Evolutionary conservation across 2,888 invertebrate genomes (phyloP).

Genomic region (Pogonocherus hispidulus): DNA sequence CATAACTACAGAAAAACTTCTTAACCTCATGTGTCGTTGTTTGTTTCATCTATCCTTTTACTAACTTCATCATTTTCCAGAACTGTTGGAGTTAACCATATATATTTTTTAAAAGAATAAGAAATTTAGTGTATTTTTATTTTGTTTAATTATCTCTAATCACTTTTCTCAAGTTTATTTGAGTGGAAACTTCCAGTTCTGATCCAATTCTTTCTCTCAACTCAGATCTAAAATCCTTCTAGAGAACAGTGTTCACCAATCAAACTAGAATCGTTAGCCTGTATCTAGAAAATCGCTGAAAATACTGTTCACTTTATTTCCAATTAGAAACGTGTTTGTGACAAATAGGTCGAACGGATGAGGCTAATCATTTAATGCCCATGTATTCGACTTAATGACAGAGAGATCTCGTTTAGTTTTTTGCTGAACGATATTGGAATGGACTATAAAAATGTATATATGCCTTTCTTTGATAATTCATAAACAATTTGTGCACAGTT

Average conservation of each 20-base stretch:
- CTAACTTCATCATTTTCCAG: too few relatives aligned
- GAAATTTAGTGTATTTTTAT: too few relatives aligned
- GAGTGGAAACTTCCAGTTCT: background rate
- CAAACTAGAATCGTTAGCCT: background rate
- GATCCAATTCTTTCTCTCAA: background rate
- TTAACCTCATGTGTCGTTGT: too few relatives aligned
- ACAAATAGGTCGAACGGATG: background rate
- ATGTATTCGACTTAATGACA: background rate
- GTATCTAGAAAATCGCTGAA: constrained; percentile 7
- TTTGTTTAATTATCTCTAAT: too few relatives aligned
- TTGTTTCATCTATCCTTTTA: too few relatives aligned
- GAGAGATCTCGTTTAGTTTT: background rate
- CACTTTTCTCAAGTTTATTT: background rate
- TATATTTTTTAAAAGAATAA: too few relatives aligned
- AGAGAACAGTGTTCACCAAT: background rate
- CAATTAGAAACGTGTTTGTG: background rate
- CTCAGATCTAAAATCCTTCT: background rate
- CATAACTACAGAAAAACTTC: too few relatives aligned
- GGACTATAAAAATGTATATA: too few relatives aligned
- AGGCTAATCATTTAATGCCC: background rate
- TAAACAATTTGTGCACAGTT: too few relatives aligned
- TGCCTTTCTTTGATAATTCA: too few relatives aligned
- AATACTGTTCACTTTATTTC: constrained; percentile 4
- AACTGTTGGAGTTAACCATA: too few relatives aligned
- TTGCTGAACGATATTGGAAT: background rate